Conservation (phyloP, 2,113 vertebrate species). For the Ciconia stormi region DNA sequence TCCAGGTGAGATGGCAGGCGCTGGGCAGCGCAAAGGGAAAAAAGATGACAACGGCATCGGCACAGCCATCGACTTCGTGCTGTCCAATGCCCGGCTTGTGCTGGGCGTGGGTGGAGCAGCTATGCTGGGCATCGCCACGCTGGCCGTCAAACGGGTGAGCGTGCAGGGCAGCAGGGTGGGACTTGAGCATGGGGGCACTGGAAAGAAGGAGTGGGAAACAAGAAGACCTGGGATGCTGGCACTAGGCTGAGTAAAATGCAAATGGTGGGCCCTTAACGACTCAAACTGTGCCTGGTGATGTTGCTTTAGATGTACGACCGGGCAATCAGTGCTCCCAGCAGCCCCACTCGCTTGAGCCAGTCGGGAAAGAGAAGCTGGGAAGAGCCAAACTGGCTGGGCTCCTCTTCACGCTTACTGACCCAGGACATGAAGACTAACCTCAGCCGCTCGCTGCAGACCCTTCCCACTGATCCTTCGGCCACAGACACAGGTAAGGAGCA, state of each 20-base stretch:
- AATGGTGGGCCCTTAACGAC: fast-evolving
- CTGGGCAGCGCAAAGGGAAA: conserved; percentile 88
- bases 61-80: conserved; percentile 93
- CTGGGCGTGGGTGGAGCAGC: conserved; percentile 95
- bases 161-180: fast-evolving
- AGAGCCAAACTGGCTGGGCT: conserved; percentile 95
- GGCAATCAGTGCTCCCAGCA: conserved; percentile 92
- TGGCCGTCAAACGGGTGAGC: conserved; percentile 91
- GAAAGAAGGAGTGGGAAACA: not conserved
- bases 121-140: conserved; percentile 95
- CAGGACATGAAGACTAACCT: conserved; percentile 90
- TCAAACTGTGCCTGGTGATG: not conserved
- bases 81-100: conserved; percentile 96
- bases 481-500: conserved; percentile 78
- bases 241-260: not conserved
- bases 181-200: fast-evolving
- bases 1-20: conserved; percentile 85
- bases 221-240: fast-evolving
- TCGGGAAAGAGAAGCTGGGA: conserved; percentile 94
- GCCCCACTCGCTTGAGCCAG: conserved; percentile 89
- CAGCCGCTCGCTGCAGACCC: conserved; percentile 92
- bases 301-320: conserved; percentile 91
- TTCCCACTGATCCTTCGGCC: conserved; percentile 79
- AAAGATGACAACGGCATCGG: conserved; percentile 96
- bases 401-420: conserved; percentile 85